Evolutionary conservation across 2,888 invertebrate genomes (phyloP).

Genomic region (Pandemis cinnamomeana): DNA sequence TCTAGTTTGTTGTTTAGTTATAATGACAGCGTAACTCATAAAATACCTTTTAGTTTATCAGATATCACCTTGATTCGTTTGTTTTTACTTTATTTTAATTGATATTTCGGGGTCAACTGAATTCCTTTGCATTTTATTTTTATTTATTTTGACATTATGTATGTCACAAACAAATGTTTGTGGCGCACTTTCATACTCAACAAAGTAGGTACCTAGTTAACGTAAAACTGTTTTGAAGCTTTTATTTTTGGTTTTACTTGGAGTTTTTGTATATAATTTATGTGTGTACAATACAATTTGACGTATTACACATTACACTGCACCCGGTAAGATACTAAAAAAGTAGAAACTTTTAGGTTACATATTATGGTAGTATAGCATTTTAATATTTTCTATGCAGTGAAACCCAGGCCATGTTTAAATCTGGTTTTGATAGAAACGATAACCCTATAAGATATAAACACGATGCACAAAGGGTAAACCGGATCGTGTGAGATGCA

Average conservation of each 20-base stretch:
- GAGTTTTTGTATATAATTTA: too few relatives aligned
- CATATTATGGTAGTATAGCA: too few relatives aligned
- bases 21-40: neutral
- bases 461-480: conserved; percentile 47
- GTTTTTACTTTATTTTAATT: neutral
- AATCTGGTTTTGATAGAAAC: conserved; percentile 19
- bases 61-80: neutral
- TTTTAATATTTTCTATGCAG: neutral
- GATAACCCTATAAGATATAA: conserved; percentile 34
- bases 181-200: too few relatives aligned
- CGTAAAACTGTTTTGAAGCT: too few relatives aligned
- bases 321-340: too few relatives aligned
- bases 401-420: neutral
- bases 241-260: too few relatives aligned
- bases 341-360: neutral
- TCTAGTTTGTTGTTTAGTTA: neutral
- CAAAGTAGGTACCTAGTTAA: neutral
- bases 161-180: too few relatives aligned
- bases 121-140: too few relatives aligned
- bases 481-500: conserved; percentile 56
- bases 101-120: neutral
- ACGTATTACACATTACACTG: too few relatives aligned
- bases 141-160: too few relatives aligned
- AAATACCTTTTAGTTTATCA: conserved; percentile 4
- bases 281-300: too few relatives aligned